Base-by-base conservation (phyloP, 2,888 invertebrate genomes). In the Melanostoma mellinum region DNA sequence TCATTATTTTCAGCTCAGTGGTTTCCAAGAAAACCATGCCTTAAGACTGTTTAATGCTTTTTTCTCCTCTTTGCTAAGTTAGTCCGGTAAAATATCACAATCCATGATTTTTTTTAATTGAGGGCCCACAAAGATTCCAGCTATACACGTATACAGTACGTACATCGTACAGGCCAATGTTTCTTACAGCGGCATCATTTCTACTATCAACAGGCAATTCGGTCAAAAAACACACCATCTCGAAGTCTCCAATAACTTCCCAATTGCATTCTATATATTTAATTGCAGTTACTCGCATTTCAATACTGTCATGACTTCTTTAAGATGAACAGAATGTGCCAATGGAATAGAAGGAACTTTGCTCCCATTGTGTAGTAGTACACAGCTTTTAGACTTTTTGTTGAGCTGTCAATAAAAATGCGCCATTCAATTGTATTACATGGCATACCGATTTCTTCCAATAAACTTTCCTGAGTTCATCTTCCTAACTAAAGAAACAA, bases 371-470 rank as follows among this genome's bases (percentile, higher is more conserved):
- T n/a, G n/a, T n/a, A n/a, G n/a, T n/a, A 53, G 53, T n/a, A n/a
- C 5, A 53, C 35, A 33, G 61, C 72, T 73, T 73, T 73, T 35
- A 61, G 53, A 61, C 72, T 63, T 53, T 60, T 50, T 33, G 38
- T 46, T 36, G 60, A 48, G 32, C 38, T 50, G 40, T 60, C 71
- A 50, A 72, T 72, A 32, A 72, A 73, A 35, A 53, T 42, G 10
- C 61, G 72, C 61, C 72, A 73, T 38, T 60, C 72, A 50, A 38
- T 35, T 36, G 60, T 10, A 35, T 58, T 1, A 10, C 30, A 38
- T 10, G 44, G 10, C 3, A 65, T 65, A 38, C 74, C 65, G 44
- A 74, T 48, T 38, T 53, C 56, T 8, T 65, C 36, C 38, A 74
- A 65, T 33, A 74, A 38, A 46, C 65, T 65, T 10, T 44, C 38